These are phyloP conservation scores for Pilophorus perplexus DNA, from an alignment of 2,888 invertebrate genomes.

Conservation along the genomic window DNA sequence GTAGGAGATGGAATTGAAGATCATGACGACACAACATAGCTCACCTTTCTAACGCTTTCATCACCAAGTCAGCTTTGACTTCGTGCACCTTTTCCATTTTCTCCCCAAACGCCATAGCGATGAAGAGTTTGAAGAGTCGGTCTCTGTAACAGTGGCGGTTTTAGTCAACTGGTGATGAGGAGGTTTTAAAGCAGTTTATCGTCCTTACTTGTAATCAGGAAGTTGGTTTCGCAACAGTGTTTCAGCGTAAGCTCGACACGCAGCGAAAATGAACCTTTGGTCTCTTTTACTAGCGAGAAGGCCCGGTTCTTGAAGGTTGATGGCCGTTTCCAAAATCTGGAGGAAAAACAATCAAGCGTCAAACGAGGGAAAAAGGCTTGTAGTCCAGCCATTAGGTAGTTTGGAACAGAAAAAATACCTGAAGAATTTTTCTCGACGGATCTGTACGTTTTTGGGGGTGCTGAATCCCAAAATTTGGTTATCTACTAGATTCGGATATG, in stretches of 20 bases:
- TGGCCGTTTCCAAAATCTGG: conserved; percentile 53
- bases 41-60: conserved; percentile 29
- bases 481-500: too few relatives aligned
- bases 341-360: not conserved
- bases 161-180: too few relatives aligned
- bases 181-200: too few relatives aligned
- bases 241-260: conserved; percentile 36
- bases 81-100: conserved; percentile 29
- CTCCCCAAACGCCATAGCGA: conserved; percentile 43
- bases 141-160: too few relatives aligned
- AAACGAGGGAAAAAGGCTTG: not conserved
- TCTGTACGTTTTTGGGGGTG: too few relatives aligned
- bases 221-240: conserved; percentile 31
- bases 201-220: conserved; percentile 27
- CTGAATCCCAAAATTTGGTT: too few relatives aligned
- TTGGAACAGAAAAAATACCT: too few relatives aligned
- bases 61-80: conserved; percentile 11
- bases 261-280: conserved; percentile 30
- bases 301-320: conserved; percentile 37
- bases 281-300: conserved; percentile 31
- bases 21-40: not conserved
- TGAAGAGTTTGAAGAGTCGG: conserved; percentile 25
- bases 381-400: too few relatives aligned
- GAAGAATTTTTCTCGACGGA: too few relatives aligned
- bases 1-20: not conserved